These are phyloP conservation scores for Paraescarpia echinospica DNA, from an alignment of 1,140 invertebrate genomes.

Conservation along the genomic window DNA sequence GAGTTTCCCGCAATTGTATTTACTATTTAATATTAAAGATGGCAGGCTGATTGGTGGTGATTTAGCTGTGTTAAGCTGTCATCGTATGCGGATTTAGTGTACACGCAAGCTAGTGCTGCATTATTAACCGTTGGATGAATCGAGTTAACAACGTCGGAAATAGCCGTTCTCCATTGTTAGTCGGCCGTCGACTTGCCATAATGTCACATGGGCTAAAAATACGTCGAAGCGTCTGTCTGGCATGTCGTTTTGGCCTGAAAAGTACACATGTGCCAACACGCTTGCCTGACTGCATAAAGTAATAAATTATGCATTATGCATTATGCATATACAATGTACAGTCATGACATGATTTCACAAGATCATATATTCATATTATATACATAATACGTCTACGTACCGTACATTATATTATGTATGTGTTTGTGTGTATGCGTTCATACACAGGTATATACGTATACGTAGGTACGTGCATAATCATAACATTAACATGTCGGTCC, in stretches of 20 bases:
- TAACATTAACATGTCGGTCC: too few species aligned
- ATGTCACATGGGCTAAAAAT: background rate
- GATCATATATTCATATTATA: background rate
- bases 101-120: background rate
- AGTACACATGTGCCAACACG: background rate
- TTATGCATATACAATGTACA: background rate
- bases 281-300: background rate
- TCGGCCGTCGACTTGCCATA: background rate
- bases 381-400: background rate
- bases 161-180: background rate
- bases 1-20: background rate
- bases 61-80: background rate
- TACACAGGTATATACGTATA: background rate
- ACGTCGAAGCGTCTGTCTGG: background rate
- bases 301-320: background rate
- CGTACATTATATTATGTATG: background rate
- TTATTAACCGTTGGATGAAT: background rate
- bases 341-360: background rate
- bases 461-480: too few species aligned
- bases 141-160: background rate
- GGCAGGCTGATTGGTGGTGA: too few species aligned
- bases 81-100: background rate
- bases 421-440: background rate
- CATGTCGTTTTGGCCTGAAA: background rate
- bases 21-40: background rate